Evolutionary conservation across 2,888 invertebrate species (phyloP).

Genomic region (Phania funesta): DNA sequence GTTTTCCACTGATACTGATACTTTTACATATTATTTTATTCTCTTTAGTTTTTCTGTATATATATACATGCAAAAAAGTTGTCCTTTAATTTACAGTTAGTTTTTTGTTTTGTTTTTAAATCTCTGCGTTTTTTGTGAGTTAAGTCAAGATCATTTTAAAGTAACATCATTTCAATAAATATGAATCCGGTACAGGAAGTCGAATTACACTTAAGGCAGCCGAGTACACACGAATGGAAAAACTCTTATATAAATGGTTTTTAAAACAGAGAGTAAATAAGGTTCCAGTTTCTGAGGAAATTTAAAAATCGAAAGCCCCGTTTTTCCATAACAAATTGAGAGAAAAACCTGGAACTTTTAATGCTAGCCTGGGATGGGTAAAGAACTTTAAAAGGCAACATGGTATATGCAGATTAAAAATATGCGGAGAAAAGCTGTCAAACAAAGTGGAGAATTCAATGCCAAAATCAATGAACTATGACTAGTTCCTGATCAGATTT

Average conservation of each 20-base stretch:
- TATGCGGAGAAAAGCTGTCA: not conserved
- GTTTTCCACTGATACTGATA: too few relatives aligned
- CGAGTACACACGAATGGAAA: not conserved
- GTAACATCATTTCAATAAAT: too few relatives aligned
- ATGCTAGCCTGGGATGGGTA: conserved; percentile 1
- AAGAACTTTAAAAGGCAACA: too few relatives aligned
- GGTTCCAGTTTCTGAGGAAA: not conserved
- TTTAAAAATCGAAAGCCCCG: conserved; percentile 2
- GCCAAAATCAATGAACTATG: conserved; percentile 9
- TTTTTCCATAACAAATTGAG: not conserved
- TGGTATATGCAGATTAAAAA: not conserved
- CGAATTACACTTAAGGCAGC: not conserved
- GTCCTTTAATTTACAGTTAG: too few relatives aligned
- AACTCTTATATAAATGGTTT: not conserved
- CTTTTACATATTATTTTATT: too few relatives aligned
- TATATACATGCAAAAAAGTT: too few relatives aligned
- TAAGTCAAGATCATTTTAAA: too few relatives aligned
- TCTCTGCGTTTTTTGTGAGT: too few relatives aligned
- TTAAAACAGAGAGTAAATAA: conserved; percentile 1
- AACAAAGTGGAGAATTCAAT: not conserved
- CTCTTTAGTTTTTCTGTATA: too few relatives aligned
- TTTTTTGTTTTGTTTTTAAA: too few relatives aligned
- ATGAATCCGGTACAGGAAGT: not conserved
- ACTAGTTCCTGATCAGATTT: not conserved
- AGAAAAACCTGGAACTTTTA: not conserved